These are phyloP conservation scores for Neoascia interrupta DNA, from an alignment of 2,888 invertebrate genomes.

Conservation along the genomic window DNA sequence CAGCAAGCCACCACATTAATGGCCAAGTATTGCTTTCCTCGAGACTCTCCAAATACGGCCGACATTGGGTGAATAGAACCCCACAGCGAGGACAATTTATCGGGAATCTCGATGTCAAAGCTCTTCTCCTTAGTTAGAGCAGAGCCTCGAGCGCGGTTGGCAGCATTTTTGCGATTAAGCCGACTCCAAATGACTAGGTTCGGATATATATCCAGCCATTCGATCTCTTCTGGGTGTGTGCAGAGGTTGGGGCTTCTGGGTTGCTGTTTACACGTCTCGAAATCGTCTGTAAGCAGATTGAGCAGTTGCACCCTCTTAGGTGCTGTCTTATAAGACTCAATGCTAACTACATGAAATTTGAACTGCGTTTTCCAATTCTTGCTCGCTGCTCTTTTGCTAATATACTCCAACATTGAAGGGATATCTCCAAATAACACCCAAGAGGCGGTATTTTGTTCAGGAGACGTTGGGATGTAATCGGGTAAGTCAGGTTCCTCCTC, in stretches of 20 bases:
- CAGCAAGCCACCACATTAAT: slow-evolving; percentile 83
- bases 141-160: slow-evolving; percentile 74
- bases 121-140: slow-evolving; percentile 80
- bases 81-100: slow-evolving; percentile 85
- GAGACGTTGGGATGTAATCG: slow-evolving; percentile 29
- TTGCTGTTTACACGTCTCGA: slow-evolving; percentile 64
- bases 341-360: slow-evolving; percentile 75
- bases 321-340: slow-evolving; percentile 75
- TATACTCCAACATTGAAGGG: slow-evolving; percentile 74
- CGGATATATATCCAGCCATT: slow-evolving; percentile 76
- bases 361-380: slow-evolving; percentile 74
- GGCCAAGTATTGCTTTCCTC: slow-evolving; percentile 84
- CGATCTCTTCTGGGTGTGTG: slow-evolving; percentile 75
- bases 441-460: slow-evolving; percentile 77
- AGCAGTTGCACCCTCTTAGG: slow-evolving; percentile 74
- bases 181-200: slow-evolving; percentile 78
- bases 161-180: slow-evolving; percentile 75
- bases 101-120: slow-evolving; percentile 85
- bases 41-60: slow-evolving; percentile 81
- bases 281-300: slow-evolving; percentile 74
- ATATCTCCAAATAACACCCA: slow-evolving; percentile 77
- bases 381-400: slow-evolving; percentile 72
- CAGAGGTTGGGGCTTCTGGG: slow-evolving; percentile 73
- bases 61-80: slow-evolving; percentile 84
- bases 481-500: slow-evolving; percentile 33